Conservation (phyloP, 2,113 vertebrate genomes). For the Dicrurus megarhynchus region DNA sequence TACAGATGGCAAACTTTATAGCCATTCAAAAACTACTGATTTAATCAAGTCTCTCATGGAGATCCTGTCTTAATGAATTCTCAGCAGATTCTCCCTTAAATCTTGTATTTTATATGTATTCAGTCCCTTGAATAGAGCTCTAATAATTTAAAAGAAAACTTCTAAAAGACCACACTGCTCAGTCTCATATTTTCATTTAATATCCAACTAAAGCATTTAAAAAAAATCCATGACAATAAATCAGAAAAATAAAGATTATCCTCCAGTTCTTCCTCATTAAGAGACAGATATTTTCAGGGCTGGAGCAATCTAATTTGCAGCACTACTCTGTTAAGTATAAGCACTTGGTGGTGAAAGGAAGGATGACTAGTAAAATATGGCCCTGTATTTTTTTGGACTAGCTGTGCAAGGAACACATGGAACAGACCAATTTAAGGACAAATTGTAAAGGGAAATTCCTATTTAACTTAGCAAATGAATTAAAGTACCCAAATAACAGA, state of each 20-base stretch:
- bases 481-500: not conserved
- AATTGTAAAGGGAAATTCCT: not conserved
- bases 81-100: not conserved
- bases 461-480: not conserved
- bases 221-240: not conserved
- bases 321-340: not conserved
- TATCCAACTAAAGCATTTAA: not conserved
- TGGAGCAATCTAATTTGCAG: not conserved
- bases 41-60: not conserved
- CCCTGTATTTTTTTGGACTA: not conserved
- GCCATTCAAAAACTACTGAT: not conserved
- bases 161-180: not conserved
- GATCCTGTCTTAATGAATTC: not conserved
- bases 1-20: not conserved
- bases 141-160: not conserved
- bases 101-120: not conserved
- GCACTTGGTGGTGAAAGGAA: not conserved
- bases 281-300: not conserved
- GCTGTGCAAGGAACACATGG: not conserved
- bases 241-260: not conserved
- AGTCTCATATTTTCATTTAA: not conserved
- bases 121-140: not conserved
- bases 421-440: not conserved
- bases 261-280: not conserved
- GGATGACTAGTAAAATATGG: not conserved